Evolutionary conservation across 2,113 vertebrate species (phyloP).

Genomic region (Poeciliopsis prolifica): DNA sequence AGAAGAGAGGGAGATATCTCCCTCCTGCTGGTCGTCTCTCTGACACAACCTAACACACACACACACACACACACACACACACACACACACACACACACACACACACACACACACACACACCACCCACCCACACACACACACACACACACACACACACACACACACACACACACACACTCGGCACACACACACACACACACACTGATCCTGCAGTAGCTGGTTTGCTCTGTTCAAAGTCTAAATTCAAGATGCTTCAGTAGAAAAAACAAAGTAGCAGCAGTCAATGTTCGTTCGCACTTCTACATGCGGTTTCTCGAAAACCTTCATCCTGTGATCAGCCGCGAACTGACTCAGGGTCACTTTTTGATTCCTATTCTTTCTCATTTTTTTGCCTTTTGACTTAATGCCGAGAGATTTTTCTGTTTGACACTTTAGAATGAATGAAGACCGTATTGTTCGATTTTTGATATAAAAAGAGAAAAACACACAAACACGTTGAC

Average conservation of each 20-base stretch:
- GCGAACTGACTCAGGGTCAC: slow-evolving; percentile 51
- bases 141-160: slow-evolving; percentile 13
- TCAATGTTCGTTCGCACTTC: slow-evolving; percentile 4
- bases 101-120: slow-evolving; percentile 13
- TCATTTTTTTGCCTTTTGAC: slow-evolving; percentile 13
- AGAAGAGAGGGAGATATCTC: not conserved
- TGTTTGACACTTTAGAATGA: not conserved
- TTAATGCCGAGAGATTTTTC: slow-evolving; percentile 17
- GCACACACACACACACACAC: slow-evolving; percentile 11
- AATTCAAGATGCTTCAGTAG: slow-evolving; percentile 36
- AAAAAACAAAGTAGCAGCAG: slow-evolving; percentile 1
- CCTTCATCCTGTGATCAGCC: slow-evolving; percentile 1
- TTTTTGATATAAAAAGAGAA: not conserved
- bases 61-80: slow-evolving; percentile 11
- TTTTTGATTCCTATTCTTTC: not conserved
- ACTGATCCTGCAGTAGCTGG: slow-evolving; percentile 36
- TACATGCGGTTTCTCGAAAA: slow-evolving; percentile 36
- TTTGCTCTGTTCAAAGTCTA: slow-evolving; percentile 23
- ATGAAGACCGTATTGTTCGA: too few species aligned
- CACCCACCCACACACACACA: slow-evolving; percentile 3
- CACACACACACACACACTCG: not conserved
- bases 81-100: not conserved
- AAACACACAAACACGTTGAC: not conserved
- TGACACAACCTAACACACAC: slow-evolving; percentile 14
- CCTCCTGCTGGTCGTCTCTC: slow-evolving; percentile 14